A percentile compares a stretch with the other conserved stretches of the same genome.
phyloP scores from a whole-genome alignment of 2,888 invertebrate species.

The Caenorhabditis doughertyi region DNA sequence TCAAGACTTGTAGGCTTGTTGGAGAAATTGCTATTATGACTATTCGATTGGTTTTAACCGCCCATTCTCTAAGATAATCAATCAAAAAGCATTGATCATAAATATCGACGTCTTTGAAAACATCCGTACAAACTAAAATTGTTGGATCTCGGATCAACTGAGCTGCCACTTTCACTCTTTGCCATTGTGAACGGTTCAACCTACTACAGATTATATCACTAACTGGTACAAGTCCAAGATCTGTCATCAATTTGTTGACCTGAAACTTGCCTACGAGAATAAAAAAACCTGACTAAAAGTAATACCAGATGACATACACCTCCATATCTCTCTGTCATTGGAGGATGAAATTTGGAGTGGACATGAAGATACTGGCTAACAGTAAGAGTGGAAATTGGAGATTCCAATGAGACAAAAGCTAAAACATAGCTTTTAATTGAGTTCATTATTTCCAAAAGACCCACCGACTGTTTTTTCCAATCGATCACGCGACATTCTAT shows the following conservation, averaged over 20 bases:
- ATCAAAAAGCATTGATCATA: slow-evolving; percentile 96
- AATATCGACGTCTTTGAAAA: slow-evolving; percentile 93
- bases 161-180: slow-evolving; percentile 92
- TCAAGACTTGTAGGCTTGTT: slow-evolving; percentile 95
- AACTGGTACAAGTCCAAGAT: slow-evolving; percentile 92
- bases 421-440: not conserved
- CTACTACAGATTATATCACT: slow-evolving; percentile 91
- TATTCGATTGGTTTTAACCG: slow-evolving; percentile 87
- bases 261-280: slow-evolving; percentile 82
- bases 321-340: slow-evolving; percentile 63
- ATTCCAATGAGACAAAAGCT: slow-evolving; percentile 88
- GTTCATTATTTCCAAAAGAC: not conserved
- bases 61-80: slow-evolving; percentile 95
- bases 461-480: slow-evolving; percentile 87
- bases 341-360: slow-evolving; percentile 56
- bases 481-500: slow-evolving; percentile 87
- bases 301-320: slow-evolving; percentile 77
- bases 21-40: slow-evolving; percentile 94
- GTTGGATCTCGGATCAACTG: slow-evolving; percentile 89
- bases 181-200: slow-evolving; percentile 91
- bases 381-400: slow-evolving; percentile 91
- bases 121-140: slow-evolving; percentile 91
- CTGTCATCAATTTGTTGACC: slow-evolving; percentile 93
- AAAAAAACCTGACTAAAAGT: not conserved
- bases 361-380: slow-evolving; percentile 89